These are phyloP conservation scores for Carterocephalus palaemon DNA, from an alignment of 2,888 invertebrate species.

Conservation along the genomic window DNA sequence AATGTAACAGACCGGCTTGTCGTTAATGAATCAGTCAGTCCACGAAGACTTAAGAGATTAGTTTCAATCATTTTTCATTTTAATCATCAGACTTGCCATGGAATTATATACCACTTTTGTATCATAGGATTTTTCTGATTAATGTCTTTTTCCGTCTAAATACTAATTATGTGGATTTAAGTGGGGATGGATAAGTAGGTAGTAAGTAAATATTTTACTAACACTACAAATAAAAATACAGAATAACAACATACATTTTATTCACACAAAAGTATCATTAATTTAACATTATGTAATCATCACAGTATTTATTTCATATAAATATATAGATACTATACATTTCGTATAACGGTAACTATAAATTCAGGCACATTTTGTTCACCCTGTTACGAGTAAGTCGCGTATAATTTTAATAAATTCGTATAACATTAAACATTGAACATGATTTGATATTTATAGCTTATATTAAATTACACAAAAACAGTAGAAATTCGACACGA, in stretches of 20 bases:
- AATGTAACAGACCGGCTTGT: too few species aligned
- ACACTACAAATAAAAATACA: slow-evolving; percentile 35
- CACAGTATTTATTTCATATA: slow-evolving; percentile 25
- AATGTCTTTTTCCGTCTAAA: too few species aligned
- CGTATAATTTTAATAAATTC: not conserved
- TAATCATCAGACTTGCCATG: too few species aligned
- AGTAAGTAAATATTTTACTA: too few species aligned
- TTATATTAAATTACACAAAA: slow-evolving; percentile 12
- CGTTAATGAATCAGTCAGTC: too few species aligned
- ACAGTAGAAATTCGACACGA: slow-evolving; percentile 16
- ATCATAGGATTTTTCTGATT: too few species aligned
- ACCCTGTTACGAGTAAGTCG: slow-evolving; percentile 32
- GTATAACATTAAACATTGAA: not conserved
- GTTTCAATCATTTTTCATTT: too few species aligned
- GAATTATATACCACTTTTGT: too few species aligned
- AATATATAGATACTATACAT: slow-evolving; percentile 7
- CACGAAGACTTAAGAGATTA: too few species aligned
- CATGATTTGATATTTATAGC: not conserved
- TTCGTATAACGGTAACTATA: slow-evolving; percentile 19
- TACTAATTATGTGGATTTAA: too few species aligned
- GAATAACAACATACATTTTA: slow-evolving; percentile 51
- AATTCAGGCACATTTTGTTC: slow-evolving; percentile 29
- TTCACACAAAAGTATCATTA: slow-evolving; percentile 27
- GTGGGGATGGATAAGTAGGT: too few species aligned
- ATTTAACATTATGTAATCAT: slow-evolving; percentile 20